Conservation (phyloP, 2,797 vertebrate genomes). For the Typhlichthys subterraneus region DNA sequence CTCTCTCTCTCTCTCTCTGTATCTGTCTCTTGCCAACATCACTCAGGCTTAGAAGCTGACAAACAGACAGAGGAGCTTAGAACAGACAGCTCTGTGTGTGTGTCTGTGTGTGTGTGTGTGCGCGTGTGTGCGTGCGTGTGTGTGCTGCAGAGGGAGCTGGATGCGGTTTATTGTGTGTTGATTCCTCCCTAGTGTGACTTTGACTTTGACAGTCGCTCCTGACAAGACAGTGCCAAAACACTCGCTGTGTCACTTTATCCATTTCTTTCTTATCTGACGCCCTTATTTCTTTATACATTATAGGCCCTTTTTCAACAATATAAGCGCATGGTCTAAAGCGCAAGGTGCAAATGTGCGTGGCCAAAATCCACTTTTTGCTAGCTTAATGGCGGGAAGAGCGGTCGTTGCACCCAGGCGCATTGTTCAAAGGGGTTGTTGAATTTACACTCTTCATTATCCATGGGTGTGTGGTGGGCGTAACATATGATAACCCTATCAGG, state of each 20-base stretch:
- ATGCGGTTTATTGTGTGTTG: constrained; percentile 63
- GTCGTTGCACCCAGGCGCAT: too few species aligned
- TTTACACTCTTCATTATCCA: too few species aligned
- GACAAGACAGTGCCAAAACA: constrained; percentile 56
- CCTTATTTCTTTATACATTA: constrained; percentile 10
- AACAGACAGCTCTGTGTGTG: constrained; percentile 44
- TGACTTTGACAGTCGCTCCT: constrained; percentile 71
- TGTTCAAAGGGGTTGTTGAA: too few species aligned
- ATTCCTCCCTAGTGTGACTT: constrained; percentile 66
- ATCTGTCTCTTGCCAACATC: constrained; percentile 59
- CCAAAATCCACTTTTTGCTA: too few species aligned
- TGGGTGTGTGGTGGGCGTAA: too few species aligned
- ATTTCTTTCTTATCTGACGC: constrained; percentile 19
- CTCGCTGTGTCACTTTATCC: constrained; percentile 32
- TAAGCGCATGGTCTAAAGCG: too few species aligned
- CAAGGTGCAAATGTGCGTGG: too few species aligned
- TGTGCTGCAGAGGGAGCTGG: constrained; percentile 60
- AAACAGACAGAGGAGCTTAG: constrained; percentile 70
- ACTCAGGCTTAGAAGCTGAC: constrained; percentile 73
- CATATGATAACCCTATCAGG: too few species aligned
- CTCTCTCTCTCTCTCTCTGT: constrained; percentile 5
- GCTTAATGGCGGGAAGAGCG: too few species aligned
- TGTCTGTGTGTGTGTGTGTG: constrained; percentile 14
- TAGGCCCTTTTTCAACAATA: too few species aligned
- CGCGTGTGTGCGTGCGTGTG: constrained; percentile 24